Evolutionary conservation across 2,888 invertebrate species (phyloP).

Genomic region (Andrena flavipes): DNA sequence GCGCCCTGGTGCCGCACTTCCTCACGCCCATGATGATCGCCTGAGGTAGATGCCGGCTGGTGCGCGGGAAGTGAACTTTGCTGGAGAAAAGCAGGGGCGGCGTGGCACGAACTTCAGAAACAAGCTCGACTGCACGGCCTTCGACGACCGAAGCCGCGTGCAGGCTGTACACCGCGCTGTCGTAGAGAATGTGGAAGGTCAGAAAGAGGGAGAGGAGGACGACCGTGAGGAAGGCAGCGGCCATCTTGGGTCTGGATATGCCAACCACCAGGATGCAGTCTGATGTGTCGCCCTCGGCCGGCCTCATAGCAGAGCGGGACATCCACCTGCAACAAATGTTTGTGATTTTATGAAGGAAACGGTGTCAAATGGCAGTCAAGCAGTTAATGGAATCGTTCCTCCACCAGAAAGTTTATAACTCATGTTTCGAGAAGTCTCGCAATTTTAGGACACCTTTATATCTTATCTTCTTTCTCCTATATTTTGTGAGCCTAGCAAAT

Average conservation of each 20-base stretch:
- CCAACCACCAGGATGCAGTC: constrained; percentile 94
- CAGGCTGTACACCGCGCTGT: constrained; percentile 93
- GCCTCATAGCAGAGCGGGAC: constrained; percentile 92
- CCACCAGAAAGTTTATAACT: too few species aligned
- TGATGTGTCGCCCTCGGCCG: constrained; percentile 93
- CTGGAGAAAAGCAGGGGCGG: constrained; percentile 84
- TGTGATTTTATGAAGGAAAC: background rate
- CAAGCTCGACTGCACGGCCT: constrained; percentile 76
- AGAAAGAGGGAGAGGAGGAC: constrained; percentile 93
- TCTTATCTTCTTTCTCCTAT: too few species aligned
- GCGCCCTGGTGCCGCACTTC: constrained; percentile 98
- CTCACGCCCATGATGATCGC: constrained; percentile 97
- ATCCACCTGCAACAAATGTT: constrained; percentile 88
- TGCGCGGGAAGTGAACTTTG: constrained; percentile 87
- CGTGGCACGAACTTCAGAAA: constrained; percentile 84
- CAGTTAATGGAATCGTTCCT: background rate
- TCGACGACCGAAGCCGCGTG: constrained; percentile 86
- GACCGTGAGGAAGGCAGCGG: constrained; percentile 92
- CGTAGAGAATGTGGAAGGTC: constrained; percentile 94
- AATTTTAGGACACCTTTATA: too few species aligned
- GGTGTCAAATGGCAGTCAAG: background rate
- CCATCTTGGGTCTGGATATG: constrained; percentile 93
- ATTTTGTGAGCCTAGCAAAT: too few species aligned
- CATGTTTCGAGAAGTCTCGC: too few species aligned
- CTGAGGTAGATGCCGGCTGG: constrained; percentile 89